phyloP scores from a whole-genome alignment of 1,140 invertebrate genomes.

The Lithobius niger region DNA sequence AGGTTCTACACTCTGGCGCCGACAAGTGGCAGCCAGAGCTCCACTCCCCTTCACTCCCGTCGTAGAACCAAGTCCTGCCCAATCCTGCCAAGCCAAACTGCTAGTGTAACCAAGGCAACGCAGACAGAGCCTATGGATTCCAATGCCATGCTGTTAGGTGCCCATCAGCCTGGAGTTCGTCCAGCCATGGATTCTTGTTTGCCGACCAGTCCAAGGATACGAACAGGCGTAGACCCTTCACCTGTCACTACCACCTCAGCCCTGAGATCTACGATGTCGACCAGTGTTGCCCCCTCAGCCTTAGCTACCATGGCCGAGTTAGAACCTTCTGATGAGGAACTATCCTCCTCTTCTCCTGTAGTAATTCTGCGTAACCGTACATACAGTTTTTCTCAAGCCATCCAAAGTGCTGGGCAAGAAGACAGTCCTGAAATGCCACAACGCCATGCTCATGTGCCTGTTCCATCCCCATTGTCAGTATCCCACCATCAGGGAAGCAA shows the following conservation, averaged over 20 bases:
- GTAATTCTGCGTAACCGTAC: not conserved
- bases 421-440: no score
- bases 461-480: no score
- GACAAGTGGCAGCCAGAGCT: not conserved
- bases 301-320: not conserved
- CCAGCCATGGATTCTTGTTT: not conserved
- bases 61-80: not conserved
- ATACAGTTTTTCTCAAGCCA: not conserved
- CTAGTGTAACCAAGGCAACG: not conserved
- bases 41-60: not conserved
- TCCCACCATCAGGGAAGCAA: no score
- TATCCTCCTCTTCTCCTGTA: not conserved
- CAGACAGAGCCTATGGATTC: conserved; percentile 1
- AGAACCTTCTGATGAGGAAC: not conserved
- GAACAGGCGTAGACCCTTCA: not conserved
- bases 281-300: not conserved
- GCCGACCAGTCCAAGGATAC: not conserved
- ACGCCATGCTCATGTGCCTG: no score
- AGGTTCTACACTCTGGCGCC: no score
- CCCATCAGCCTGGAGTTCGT: not conserved
- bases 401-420: not conserved
- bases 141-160: not conserved
- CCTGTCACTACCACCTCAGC: not conserved
- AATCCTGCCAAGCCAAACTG: conserved; percentile 1
- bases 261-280: not conserved